Conservation (phyloP, 2,797 vertebrate species). For the Dermochelys coriacea region DNA sequence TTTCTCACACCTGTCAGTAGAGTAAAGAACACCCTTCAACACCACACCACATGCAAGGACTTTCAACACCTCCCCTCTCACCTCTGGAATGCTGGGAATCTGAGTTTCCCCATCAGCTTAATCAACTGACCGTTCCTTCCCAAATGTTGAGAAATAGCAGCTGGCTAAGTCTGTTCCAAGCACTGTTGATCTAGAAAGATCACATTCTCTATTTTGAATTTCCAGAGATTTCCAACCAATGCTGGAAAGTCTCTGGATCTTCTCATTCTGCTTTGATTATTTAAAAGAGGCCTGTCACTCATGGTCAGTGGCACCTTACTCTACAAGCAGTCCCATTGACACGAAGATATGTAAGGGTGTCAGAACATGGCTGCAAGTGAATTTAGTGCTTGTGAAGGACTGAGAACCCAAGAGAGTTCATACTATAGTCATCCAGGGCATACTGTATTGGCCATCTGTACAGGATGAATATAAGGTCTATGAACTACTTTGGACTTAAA, state of each 20-base stretch:
- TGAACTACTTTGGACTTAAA: no score
- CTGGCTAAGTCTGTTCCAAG: conserved; percentile 41
- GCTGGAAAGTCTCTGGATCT: conserved; percentile 58
- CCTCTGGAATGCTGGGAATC: neutral
- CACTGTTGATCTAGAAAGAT: conserved; percentile 40
- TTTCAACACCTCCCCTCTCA: conserved; percentile 18
- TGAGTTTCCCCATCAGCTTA: neutral
- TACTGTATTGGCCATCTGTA: neutral
- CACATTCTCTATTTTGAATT: conserved; percentile 59
- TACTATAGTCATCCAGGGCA: rapidly evolving
- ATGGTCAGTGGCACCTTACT: conserved; percentile 5
- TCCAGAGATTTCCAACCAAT: conserved; percentile 6
- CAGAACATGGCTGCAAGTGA: neutral
- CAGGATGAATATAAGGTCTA: neutral
- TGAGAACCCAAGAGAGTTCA: rapidly evolving
- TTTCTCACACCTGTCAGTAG: neutral
- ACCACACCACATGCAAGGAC: neutral
- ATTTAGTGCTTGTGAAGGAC: neutral
- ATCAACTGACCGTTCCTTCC: conserved; percentile 41
- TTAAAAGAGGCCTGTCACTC: neutral
- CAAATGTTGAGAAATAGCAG: conserved; percentile 48
- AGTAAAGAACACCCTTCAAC: neutral
- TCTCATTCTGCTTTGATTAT: conserved; percentile 53
- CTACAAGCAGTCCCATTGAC: conserved; percentile 28
- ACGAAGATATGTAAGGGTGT: neutral